A percentile compares a stretch with the other conserved stretches of the same genome.
Evolutionary conservation across 2,888 invertebrate genomes (phyloP).

Genomic region (Heliconius charithonia): DNA sequence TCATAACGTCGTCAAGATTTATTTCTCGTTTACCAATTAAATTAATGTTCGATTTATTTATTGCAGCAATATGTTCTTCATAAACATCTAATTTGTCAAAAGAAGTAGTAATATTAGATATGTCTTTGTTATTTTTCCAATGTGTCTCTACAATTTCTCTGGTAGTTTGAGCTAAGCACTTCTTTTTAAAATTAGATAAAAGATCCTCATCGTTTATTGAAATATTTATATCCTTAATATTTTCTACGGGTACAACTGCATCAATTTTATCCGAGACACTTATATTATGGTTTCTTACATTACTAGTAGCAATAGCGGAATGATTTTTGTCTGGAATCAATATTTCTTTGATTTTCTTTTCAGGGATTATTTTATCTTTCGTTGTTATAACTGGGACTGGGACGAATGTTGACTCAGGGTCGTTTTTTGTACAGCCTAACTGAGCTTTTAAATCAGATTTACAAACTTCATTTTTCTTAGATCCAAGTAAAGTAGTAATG

Average conservation of each 20-base stretch:
- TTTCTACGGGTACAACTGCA: constrained; percentile 13
- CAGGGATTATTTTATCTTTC: not conserved
- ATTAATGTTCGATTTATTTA: not conserved
- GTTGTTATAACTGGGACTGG: not conserved
- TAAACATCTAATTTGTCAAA: not conserved
- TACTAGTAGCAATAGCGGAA: not conserved
- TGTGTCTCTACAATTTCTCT: not conserved
- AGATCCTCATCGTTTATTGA: not conserved
- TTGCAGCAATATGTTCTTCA: constrained; percentile 3
- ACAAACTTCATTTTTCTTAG: not conserved
- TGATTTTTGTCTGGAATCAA: not conserved
- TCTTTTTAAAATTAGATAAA: not conserved
- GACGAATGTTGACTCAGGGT: not conserved
- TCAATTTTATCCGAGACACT: constrained; percentile 10
- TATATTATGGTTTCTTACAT: not conserved
- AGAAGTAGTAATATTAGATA: not conserved
- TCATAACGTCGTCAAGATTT: not conserved
- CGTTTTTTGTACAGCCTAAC: not conserved
- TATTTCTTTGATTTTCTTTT: not conserved
- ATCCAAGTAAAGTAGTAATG: not conserved
- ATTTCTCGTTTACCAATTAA: not conserved
- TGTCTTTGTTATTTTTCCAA: not conserved
- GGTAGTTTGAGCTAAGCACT: not conserved
- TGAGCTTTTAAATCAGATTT: not conserved
- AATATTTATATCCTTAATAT: not conserved